Evolutionary conservation across 1,140 invertebrate species (phyloP).

Genomic region (Prorops nasuta): DNA sequence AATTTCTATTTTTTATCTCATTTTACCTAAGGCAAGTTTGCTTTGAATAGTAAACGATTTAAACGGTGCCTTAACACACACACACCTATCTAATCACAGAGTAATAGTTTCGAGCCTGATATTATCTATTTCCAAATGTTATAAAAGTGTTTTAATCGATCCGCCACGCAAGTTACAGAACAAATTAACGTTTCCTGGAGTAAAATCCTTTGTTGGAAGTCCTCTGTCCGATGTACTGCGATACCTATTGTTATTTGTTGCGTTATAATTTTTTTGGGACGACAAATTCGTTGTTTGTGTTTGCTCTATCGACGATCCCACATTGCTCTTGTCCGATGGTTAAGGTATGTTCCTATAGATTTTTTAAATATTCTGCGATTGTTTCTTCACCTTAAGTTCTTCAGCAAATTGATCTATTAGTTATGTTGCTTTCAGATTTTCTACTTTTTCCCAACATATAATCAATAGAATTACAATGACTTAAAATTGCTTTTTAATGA

Average conservation of each 20-base stretch:
- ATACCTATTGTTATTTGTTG: background rate
- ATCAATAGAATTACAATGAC: background rate
- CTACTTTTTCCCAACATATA: slow-evolving; percentile 11
- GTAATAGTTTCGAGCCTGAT: slow-evolving; percentile 3
- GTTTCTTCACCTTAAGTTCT: slow-evolving; percentile 13
- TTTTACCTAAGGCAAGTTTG: background rate
- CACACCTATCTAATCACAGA: slow-evolving; percentile 16
- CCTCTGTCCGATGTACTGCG: background rate
- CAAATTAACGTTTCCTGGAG: too few species aligned
- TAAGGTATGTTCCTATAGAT: slow-evolving; percentile 17
- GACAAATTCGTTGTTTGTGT: background rate
- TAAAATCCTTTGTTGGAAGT: slow-evolving; percentile 1
- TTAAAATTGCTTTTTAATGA: too few species aligned
- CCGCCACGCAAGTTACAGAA: slow-evolving; percentile 17
- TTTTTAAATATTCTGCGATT: slow-evolving; percentile 18
- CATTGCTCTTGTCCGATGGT: background rate
- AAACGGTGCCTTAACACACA: slow-evolving; percentile 17
- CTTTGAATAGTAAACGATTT: background rate
- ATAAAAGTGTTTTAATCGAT: slow-evolving; percentile 14
- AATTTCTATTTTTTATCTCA: slow-evolving; percentile 5
- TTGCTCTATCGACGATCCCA: slow-evolving; percentile 4
- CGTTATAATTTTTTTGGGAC: background rate
- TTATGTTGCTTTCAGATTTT: slow-evolving; percentile 12
- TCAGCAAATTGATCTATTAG: slow-evolving; percentile 10
- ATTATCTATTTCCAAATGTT: slow-evolving; percentile 17